Evolutionary conservation across 1,140 invertebrate species (phyloP).

Genomic region (Agrilus planipennis): DNA sequence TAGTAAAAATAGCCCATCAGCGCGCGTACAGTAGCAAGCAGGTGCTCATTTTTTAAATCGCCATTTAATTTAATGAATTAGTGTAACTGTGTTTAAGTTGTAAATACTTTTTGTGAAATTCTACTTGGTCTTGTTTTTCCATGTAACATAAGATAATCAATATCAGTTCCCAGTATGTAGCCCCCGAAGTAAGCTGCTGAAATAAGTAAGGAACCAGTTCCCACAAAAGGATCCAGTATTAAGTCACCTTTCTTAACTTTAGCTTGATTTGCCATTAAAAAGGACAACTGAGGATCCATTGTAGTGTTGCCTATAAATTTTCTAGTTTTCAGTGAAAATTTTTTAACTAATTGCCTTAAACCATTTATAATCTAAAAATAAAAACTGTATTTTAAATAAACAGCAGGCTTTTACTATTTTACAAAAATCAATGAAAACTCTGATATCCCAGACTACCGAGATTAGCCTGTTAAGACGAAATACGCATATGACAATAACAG

Average conservation of each 20-base stretch:
- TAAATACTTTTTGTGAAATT: slow-evolving; percentile 56
- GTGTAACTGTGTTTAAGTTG: too few relatives aligned
- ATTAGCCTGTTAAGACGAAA: too few relatives aligned
- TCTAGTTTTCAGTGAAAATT: slow-evolving; percentile 74
- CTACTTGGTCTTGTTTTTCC: slow-evolving; percentile 68
- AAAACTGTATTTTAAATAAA: too few relatives aligned
- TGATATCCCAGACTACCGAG: too few relatives aligned
- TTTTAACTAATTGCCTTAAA: slow-evolving; percentile 63
- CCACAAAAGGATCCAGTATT: slow-evolving; percentile 90
- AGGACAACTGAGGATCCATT: slow-evolving; percentile 87
- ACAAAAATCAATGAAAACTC: too few relatives aligned
- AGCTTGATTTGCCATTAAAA: slow-evolving; percentile 92
- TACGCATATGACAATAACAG: too few relatives aligned
- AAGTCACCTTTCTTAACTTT: slow-evolving; percentile 59
- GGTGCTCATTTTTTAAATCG: too few relatives aligned
- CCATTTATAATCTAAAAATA: slow-evolving; percentile 61
- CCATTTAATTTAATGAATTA: too few relatives aligned
- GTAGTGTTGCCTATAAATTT: slow-evolving; percentile 96
- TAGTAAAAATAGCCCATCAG: too few relatives aligned
- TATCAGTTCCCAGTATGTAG: slow-evolving; percentile 83
- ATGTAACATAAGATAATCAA: slow-evolving; percentile 88
- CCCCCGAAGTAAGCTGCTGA: slow-evolving; percentile 84
- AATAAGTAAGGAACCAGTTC: slow-evolving; percentile 84
- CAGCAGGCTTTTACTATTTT: too few relatives aligned
- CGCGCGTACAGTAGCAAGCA: too few relatives aligned